Evolutionary conservation across 2,888 invertebrate genomes (phyloP).

Genomic region (Deroplatys truncata): DNA sequence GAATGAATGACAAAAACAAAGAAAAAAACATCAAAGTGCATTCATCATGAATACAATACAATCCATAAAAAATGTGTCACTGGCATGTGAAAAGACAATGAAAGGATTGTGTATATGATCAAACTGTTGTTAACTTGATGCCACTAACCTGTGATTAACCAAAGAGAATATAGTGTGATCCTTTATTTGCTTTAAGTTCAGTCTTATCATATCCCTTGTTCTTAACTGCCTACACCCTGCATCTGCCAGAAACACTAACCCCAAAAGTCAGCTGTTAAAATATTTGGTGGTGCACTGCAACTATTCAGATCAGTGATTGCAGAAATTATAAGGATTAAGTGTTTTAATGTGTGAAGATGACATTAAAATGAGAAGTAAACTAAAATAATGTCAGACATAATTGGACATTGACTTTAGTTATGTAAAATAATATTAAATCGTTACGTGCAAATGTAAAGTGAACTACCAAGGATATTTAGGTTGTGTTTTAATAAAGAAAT

Average conservation of each 20-base stretch:
- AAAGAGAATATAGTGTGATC: conserved; percentile 13
- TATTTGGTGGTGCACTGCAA: conserved; percentile 22
- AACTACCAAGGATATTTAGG: conserved; percentile 23
- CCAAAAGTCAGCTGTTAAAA: neutral
- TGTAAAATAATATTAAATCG: neutral
- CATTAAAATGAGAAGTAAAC: neutral
- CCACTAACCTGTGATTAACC: conserved; percentile 22
- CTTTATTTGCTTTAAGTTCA: conserved; percentile 13
- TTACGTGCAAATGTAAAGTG: conserved; percentile 12
- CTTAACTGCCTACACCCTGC: neutral
- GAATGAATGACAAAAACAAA: neutral
- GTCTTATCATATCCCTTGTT: neutral
- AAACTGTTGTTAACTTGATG: conserved; percentile 1
- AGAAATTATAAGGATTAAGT: conserved; percentile 19
- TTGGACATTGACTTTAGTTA: conserved; percentile 4
- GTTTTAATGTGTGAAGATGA: conserved; percentile 25
- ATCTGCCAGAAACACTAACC: conserved; percentile 15
- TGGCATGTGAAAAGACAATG: neutral
- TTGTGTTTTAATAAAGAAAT: conserved; percentile 31
- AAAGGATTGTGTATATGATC: neutral
- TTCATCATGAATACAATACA: neutral
- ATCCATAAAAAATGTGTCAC: neutral
- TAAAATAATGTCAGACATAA: conserved; percentile 4
- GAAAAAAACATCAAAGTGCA: neutral
- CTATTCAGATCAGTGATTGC: conserved; percentile 21